Conservation (phyloP, 2,888 invertebrate species). For the Diloba caeruleocephala region DNA sequence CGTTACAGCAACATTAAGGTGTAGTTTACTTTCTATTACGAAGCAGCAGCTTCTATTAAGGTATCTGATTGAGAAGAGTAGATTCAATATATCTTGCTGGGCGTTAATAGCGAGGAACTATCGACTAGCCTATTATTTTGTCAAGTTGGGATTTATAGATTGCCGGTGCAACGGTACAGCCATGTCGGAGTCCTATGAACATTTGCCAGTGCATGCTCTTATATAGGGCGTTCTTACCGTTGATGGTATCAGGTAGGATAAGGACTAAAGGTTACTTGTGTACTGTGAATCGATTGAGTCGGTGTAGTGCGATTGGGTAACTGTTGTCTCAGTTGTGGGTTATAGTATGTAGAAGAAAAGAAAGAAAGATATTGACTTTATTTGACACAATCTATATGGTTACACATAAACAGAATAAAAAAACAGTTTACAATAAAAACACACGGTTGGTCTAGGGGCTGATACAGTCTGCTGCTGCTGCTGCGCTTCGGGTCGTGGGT, state of each 20-base stretch:
- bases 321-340: constrained; percentile 17
- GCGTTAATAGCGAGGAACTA: constrained; percentile 87
- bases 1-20: constrained; percentile 55
- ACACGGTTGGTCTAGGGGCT: too few species aligned
- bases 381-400: too few species aligned
- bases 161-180: constrained; percentile 78
- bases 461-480: too few species aligned
- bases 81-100: constrained; percentile 85
- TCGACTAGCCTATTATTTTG: constrained; percentile 87
- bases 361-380: too few species aligned
- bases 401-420: too few species aligned
- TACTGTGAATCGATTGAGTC: constrained; percentile 44
- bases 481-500: too few species aligned
- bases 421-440: too few species aligned
- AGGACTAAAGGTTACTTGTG: constrained; percentile 54
- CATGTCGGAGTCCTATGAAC: constrained; percentile 57
- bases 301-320: constrained; percentile 33
- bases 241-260: constrained; percentile 53
- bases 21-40: constrained; percentile 69
- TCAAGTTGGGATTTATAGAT: constrained; percentile 87
- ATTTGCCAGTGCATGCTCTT: constrained; percentile 51
- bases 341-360: constrained; percentile 20
- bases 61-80: constrained; percentile 87
- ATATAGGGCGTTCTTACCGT: constrained; percentile 37
- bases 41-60: constrained; percentile 76